These are phyloP conservation scores for Chrosomus eos DNA, from an alignment of 2,797 vertebrate species.

Conservation along the genomic window DNA sequence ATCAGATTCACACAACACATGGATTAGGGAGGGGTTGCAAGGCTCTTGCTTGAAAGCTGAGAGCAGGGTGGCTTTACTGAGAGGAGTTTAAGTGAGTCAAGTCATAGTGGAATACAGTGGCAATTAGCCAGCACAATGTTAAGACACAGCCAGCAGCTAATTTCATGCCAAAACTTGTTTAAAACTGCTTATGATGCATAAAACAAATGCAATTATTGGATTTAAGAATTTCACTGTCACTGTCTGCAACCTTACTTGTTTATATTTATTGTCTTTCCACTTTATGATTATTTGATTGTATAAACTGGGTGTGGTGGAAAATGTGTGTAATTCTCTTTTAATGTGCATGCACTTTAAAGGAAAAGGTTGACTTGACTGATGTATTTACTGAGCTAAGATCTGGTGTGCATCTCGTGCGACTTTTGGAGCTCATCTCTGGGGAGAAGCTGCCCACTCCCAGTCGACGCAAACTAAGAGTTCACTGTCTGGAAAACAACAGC, in stretches of 20 bases:
- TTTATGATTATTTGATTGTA: neutral
- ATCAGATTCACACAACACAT: conserved; percentile 41
- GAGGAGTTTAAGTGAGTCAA: conserved; percentile 49
- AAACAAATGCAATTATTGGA: neutral
- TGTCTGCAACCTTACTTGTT: neutral
- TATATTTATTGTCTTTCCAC: neutral
- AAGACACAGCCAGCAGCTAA: conserved; percentile 30
- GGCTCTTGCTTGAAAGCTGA: conserved; percentile 26
- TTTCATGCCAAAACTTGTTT: neutral
- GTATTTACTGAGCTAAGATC: conserved; percentile 85
- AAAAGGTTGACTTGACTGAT: conserved; percentile 74
- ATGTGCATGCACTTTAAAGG: conserved; percentile 67
- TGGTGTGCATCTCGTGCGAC: conserved; percentile 80
- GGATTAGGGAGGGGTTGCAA: conserved; percentile 51
- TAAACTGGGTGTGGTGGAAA: neutral
- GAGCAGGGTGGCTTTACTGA: conserved; percentile 35
- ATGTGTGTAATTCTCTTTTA: conserved; percentile 43
- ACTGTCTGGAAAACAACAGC: conserved; percentile 92
- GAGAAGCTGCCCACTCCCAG: conserved; percentile 79
- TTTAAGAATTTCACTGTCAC: neutral
- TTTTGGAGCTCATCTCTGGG: conserved; percentile 86
- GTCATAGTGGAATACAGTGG: conserved; percentile 42
- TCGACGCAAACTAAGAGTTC: conserved; percentile 79
- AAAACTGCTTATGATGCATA: neutral
- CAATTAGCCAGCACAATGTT: conserved; percentile 38